A percentile compares a stretch with the other conserved stretches of the same genome.
Conservation (phyloP, 2,113 vertebrate genomes). For the Neotoma lepida region DNA sequence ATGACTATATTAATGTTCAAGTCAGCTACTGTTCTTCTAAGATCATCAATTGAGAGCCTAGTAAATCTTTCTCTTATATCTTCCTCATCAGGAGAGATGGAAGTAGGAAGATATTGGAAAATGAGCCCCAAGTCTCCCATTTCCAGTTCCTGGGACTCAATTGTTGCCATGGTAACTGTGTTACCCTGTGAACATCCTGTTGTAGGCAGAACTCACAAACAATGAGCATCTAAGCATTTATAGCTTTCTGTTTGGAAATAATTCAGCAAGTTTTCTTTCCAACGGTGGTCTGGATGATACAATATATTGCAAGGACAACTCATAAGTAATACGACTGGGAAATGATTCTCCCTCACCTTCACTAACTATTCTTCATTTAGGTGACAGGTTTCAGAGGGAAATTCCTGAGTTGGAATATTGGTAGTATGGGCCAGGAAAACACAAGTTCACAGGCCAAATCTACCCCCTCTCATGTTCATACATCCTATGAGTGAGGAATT, state of each 20-base stretch:
- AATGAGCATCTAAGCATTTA: background rate
- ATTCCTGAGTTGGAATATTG: background rate
- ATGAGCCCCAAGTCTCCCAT: background rate
- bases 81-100: background rate
- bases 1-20: background rate
- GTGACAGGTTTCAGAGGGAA: background rate
- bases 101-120: background rate
- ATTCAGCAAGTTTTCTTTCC: constrained; percentile 15
- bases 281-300: background rate
- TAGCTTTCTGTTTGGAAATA: background rate
- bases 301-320: background rate
- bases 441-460: background rate
- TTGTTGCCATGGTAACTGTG: constrained; percentile 38
- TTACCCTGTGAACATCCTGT: background rate
- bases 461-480: background rate
- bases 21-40: background rate
- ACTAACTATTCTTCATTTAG: background rate
- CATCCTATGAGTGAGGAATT: background rate
- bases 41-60: background rate
- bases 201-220: background rate
- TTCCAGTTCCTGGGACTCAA: background rate
- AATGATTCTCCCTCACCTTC: background rate
- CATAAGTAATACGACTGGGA: background rate
- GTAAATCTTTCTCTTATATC: background rate
- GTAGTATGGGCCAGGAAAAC: background rate